Evolutionary conservation across 2,113 vertebrate genomes (phyloP).

Genomic region (Panthera uncia): DNA sequence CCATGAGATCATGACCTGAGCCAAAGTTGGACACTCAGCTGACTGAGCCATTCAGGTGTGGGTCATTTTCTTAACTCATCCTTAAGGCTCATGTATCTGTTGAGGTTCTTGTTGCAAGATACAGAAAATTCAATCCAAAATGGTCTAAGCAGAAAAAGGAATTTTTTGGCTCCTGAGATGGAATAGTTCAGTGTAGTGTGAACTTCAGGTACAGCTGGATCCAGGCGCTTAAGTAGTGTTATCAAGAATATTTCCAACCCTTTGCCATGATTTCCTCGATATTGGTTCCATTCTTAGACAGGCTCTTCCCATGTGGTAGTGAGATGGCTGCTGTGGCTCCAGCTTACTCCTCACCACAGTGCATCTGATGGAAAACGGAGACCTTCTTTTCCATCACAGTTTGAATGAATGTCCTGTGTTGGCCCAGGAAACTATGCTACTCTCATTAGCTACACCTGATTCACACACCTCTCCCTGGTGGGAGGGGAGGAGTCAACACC

Average conservation of each 20-base stretch:
- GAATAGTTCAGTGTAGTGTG: background rate
- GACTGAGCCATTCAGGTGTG: too few relatives aligned
- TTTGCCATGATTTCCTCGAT: background rate
- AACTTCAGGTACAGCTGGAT: conserved; percentile 33
- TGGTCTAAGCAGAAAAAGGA: background rate
- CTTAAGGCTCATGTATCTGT: background rate
- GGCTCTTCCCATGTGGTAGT: background rate
- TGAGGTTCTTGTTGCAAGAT: conserved; percentile 11
- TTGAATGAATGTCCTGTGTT: background rate
- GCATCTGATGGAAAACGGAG: background rate
- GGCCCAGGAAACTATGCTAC: background rate
- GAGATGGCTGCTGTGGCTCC: background rate
- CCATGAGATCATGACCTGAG: too few relatives aligned
- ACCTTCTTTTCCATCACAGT: background rate
- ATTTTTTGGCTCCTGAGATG: background rate
- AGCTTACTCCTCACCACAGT: background rate
- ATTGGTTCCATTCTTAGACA: background rate
- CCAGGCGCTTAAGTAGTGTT: conserved; percentile 1
- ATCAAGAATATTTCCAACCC: background rate
- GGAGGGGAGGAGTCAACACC: background rate
- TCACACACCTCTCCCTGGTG: background rate
- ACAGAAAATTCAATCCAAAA: background rate
- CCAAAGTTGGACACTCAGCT: too few relatives aligned
- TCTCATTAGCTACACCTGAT: background rate
- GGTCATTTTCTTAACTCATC: background rate